phyloP scores from a whole-genome alignment of 2,113 vertebrate genomes.

The Aepyceros melampus region DNA sequence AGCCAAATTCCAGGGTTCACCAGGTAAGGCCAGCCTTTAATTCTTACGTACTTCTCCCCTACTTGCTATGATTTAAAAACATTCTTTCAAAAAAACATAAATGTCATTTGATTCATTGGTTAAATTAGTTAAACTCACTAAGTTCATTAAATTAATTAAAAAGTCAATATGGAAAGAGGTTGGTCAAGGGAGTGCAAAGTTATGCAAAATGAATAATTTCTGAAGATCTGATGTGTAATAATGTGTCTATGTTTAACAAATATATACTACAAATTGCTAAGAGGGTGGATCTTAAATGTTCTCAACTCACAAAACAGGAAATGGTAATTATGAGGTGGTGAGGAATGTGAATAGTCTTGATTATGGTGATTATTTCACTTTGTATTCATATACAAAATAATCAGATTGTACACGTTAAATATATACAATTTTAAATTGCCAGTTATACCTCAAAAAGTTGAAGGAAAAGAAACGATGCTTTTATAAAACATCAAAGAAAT shows the following conservation, averaged over 20 bases:
- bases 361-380: not conserved
- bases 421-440: not conserved
- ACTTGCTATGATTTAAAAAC: conserved; percentile 14
- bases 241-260: not conserved
- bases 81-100: not conserved
- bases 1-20: conserved; percentile 84
- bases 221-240: not conserved
- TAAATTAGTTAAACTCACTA: not conserved
- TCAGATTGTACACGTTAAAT: not conserved
- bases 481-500: conserved; percentile 18
- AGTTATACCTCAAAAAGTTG: not conserved
- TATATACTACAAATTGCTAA: not conserved
- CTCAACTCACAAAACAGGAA: not conserved
- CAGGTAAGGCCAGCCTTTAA: conserved; percentile 77
- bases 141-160: conserved; percentile 17
- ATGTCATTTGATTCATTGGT: not conserved
- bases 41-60: not conserved
- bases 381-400: not conserved
- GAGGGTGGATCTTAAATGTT: not conserved
- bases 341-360: not conserved
- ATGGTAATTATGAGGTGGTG: not conserved
- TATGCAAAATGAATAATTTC: not conserved
- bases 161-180: not conserved
- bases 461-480: not conserved
- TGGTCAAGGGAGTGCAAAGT: not conserved